Percentiles rank a stretch among this genome's conserved stretches.
Conservation (phyloP, 2,888 invertebrate genomes). For the Diarsia rubi region DNA sequence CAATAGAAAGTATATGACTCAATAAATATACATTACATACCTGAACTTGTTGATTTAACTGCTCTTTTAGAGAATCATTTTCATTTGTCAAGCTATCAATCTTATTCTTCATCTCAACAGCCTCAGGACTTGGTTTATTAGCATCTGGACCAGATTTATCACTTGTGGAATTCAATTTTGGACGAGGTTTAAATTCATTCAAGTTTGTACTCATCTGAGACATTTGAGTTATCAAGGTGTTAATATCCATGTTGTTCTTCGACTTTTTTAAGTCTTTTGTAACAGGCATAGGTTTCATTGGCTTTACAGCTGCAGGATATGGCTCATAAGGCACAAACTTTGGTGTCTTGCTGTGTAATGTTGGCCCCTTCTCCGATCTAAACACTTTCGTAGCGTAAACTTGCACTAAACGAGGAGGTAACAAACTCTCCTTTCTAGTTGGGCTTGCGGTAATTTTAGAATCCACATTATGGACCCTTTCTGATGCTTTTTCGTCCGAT, state of each 20-base stretch:
- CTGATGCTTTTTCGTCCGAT: conserved; percentile 84
- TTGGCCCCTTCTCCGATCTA: conserved; percentile 89
- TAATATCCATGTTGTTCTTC: conserved; percentile 92
- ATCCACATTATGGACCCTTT: conserved; percentile 67
- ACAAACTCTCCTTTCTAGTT: conserved; percentile 73
- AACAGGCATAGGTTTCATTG: conserved; percentile 92
- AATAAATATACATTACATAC: conserved; percentile 76
- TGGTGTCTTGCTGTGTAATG: conserved; percentile 92
- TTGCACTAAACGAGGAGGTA: conserved; percentile 82
- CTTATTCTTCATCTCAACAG: conserved; percentile 90
- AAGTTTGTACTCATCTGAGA: conserved; percentile 93
- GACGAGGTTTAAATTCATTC: conserved; percentile 90
- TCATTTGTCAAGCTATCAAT: conserved; percentile 92
- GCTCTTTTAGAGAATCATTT: conserved; percentile 94
- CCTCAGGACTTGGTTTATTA: conserved; percentile 81
- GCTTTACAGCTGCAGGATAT: conserved; percentile 96
- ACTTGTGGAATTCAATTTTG: conserved; percentile 80
- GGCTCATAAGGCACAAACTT: conserved; percentile 97
- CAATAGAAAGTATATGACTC: background rate
- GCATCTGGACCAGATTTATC: conserved; percentile 75
- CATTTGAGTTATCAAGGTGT: conserved; percentile 93
- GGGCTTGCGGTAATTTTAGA: conserved; percentile 57
- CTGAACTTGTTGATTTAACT: conserved; percentile 96
- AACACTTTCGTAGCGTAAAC: conserved; percentile 92
- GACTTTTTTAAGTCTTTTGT: conserved; percentile 84